Evolutionary conservation across 2,113 vertebrate genomes (phyloP), one percentile per base, ranked within the genome.

Genomic region (Anolis sagrei): DNA sequence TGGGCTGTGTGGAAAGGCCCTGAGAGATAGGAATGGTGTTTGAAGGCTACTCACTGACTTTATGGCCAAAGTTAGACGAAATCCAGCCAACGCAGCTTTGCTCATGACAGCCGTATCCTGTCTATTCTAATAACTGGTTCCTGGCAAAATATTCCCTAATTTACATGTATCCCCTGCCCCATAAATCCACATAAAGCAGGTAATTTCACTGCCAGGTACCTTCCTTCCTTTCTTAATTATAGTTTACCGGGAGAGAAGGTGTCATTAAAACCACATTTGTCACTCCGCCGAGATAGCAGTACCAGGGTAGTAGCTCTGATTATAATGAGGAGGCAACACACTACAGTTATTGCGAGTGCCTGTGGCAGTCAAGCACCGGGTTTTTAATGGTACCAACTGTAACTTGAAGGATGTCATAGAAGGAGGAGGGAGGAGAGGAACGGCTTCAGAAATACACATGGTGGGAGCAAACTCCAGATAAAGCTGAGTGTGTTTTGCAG

Each of bases 261-360:
- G 78, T 86, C 78, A 81, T 86, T 86, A 86, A 86, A 86, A 86
- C 69, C 34, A 39, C 84, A 86, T 86, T 86, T 81, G 84, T 86
- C 78, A 86, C 84, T 86, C 84, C 3, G 44, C 70, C 49, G 84
- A 75, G 78, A 80, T 73, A 80, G 44, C 54, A 62, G 69, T 81
- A 75, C 77, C 78, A 66, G 84, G 58, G 54, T 86, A 66, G 54
- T 86, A 66, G 39, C 84, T 74, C 84, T 66, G 78, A 75, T 74
- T 74, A 29, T 86, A 75, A 86, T 81, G 78, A 75, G 78, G 49
- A 73, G 39, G 58, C 77, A 86, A 36, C 34, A 25, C n/a, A 16
- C 77, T 80, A 75, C 48, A 61, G 70, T 86, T 66, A 66, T 86
- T 66, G 49, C 7, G 23, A 36, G 58, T 36, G 84, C 69, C 54